phyloP scores from a whole-genome alignment of 2,888 invertebrate species.

The Tryphoninae sp. region DNA sequence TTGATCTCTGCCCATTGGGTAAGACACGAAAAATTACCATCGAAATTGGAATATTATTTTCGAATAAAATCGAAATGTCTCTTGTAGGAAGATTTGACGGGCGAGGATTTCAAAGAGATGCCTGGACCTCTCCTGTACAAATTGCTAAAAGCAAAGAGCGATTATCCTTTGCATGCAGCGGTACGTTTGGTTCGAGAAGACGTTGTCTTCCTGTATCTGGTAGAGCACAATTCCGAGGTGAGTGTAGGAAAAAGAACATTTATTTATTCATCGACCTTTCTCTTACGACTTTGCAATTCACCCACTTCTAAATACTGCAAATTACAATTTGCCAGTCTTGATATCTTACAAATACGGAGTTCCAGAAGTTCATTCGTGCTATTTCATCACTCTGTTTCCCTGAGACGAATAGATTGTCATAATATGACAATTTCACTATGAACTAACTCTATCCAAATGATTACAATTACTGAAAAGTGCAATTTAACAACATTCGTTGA shows the following conservation, averaged over 20 bases:
- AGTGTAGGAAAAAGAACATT: conserved; percentile 79
- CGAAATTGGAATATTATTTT: neutral
- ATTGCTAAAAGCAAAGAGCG: conserved; percentile 95
- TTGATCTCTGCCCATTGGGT: conserved; percentile 97
- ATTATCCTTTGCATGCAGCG: conserved; percentile 94
- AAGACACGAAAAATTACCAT: conserved; percentile 61
- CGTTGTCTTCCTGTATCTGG: conserved; percentile 96
- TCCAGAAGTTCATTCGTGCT: neutral
- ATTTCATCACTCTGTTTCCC: conserved; percentile 9
- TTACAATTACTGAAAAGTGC: no score
- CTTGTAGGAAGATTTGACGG: conserved; percentile 85
- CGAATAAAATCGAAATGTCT: conserved; percentile 21
- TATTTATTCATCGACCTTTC: conserved; percentile 2
- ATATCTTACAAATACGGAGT: conserved; percentile 1
- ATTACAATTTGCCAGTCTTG: neutral
- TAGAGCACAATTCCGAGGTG: conserved; percentile 94
- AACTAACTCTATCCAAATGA: neutral
- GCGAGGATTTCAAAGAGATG: conserved; percentile 96
- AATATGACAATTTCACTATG: neutral
- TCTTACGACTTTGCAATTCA: neutral
- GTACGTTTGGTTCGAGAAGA: conserved; percentile 94
- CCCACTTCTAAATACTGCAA: neutral
- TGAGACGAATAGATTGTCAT: neutral
- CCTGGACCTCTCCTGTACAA: conserved; percentile 94
- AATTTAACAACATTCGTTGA: no score